A percentile compares a stretch with the other conserved stretches of the same genome.
phyloP scores from a whole-genome alignment of 2,888 invertebrate genomes.

The Drosophila atripex region DNA sequence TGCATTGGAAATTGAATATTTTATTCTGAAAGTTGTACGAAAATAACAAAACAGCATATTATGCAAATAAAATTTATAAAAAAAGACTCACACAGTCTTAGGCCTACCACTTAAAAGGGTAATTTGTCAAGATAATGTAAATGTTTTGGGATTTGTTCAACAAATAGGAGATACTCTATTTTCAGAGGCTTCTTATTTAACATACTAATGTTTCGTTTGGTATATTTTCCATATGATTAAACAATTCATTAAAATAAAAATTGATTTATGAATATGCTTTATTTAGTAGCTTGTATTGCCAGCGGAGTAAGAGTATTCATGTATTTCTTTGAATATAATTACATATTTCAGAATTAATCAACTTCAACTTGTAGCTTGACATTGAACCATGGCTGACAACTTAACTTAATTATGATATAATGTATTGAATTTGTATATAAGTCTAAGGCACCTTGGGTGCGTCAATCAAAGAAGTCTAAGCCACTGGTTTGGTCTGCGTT shows the following conservation, averaged over 20 bases:
- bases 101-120: slow-evolving; percentile 23
- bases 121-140: slow-evolving; percentile 33
- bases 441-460: slow-evolving; percentile 34
- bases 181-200: background rate
- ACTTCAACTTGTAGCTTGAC: slow-evolving; percentile 22
- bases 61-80: slow-evolving; percentile 21
- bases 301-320: slow-evolving; percentile 2
- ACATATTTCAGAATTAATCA: slow-evolving; percentile 30
- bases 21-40: slow-evolving; percentile 23
- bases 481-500: slow-evolving; percentile 23
- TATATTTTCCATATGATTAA: background rate
- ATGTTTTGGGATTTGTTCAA: slow-evolving; percentile 1
- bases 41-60: slow-evolving; percentile 9
- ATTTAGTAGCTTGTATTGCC: background rate
- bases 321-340: slow-evolving; percentile 22
- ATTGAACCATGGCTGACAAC: slow-evolving; percentile 31
- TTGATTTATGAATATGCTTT: too few species aligned
- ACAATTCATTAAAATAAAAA: too few species aligned
- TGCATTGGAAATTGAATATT: slow-evolving; percentile 28
- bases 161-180: background rate
- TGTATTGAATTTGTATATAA: slow-evolving; percentile 17
- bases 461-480: slow-evolving; percentile 37
- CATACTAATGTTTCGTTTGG: background rate
- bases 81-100: background rate
- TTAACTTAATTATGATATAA: slow-evolving; percentile 39